phyloP scores from a whole-genome alignment of 2,888 invertebrate genomes.

The Caenorhabditis uteleia region DNA sequence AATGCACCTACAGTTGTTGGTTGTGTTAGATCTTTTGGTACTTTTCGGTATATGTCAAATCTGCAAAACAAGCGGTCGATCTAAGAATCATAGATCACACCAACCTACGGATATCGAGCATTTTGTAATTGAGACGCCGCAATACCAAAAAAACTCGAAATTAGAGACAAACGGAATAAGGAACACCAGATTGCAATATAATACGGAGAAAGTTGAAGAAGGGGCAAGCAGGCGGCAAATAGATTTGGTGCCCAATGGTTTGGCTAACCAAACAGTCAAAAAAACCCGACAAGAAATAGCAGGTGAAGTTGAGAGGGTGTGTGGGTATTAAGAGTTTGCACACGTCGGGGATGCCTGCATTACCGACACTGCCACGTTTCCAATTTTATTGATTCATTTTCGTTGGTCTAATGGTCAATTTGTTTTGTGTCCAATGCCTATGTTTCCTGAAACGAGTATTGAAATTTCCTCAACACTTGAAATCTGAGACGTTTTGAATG shows the following conservation, averaged over 20 bases:
- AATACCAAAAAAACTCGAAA: constrained; percentile 26
- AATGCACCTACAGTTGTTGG: constrained; percentile 71
- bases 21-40: constrained; percentile 76
- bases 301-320: too few species aligned
- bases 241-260: constrained; percentile 33
- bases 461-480: too few species aligned
- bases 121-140: constrained; percentile 3
- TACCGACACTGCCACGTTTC: too few species aligned
- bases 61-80: constrained; percentile 66
- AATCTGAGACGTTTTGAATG: too few species aligned
- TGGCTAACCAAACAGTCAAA: background rate
- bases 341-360: too few species aligned
- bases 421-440: too few species aligned
- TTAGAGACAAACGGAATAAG: constrained; percentile 17
- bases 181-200: constrained; percentile 28
- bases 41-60: constrained; percentile 76
- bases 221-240: constrained; percentile 24
- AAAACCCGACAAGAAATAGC: too few species aligned
- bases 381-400: too few species aligned
- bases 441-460: too few species aligned
- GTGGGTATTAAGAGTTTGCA: too few species aligned
- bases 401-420: too few species aligned
- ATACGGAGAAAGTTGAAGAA: constrained; percentile 21
- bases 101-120: constrained; percentile 50
- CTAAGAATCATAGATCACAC: constrained; percentile 5